Evolutionary conservation across 2,113 vertebrate genomes (phyloP).

Genomic region (Austrofundulus limnaeus): DNA sequence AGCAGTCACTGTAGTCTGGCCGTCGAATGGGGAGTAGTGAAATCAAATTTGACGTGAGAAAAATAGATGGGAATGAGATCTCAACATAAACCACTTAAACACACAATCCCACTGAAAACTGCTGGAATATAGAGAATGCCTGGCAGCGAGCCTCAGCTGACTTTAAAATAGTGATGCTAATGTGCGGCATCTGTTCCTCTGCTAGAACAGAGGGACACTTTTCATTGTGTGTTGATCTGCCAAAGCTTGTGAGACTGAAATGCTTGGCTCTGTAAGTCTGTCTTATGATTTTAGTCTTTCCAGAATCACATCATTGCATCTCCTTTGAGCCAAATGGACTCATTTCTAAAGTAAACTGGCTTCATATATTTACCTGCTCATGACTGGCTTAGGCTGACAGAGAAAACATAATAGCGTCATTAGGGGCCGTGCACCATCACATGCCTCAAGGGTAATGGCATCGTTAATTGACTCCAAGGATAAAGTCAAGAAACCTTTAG

Average conservation of each 20-base stretch:
- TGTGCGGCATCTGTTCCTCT: constrained; percentile 30
- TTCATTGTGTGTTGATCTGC: constrained; percentile 23
- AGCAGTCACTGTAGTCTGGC: constrained; percentile 36
- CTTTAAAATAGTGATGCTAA: constrained; percentile 38
- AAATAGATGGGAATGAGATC: constrained; percentile 4
- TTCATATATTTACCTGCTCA: constrained; percentile 68
- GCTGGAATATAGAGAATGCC: constrained; percentile 14
- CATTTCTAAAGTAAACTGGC: constrained; percentile 53
- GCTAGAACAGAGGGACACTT: constrained; percentile 1
- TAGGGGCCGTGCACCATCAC: constrained; percentile 49
- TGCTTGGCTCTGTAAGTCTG: constrained; percentile 9
- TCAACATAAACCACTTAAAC: constrained; percentile 16
- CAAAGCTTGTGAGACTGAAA: constrained; percentile 39
- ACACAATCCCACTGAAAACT: constrained; percentile 30
- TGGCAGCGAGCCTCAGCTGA: constrained; percentile 17
- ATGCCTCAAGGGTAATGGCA: constrained; percentile 65
- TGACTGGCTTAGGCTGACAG: constrained; percentile 61
- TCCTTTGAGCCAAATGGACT: constrained; percentile 50
- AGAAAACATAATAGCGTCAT: constrained; percentile 65
- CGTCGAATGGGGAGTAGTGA: constrained; percentile 36
- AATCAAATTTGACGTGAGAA: constrained; percentile 6
- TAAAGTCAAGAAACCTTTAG: constrained; percentile 21
- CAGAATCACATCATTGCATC: constrained; percentile 47
- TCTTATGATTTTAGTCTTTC: constrained; percentile 15
- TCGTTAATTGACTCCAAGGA: constrained; percentile 54